Conservation (phyloP, 2,888 invertebrate genomes). For the Mythimna ferrago region DNA sequence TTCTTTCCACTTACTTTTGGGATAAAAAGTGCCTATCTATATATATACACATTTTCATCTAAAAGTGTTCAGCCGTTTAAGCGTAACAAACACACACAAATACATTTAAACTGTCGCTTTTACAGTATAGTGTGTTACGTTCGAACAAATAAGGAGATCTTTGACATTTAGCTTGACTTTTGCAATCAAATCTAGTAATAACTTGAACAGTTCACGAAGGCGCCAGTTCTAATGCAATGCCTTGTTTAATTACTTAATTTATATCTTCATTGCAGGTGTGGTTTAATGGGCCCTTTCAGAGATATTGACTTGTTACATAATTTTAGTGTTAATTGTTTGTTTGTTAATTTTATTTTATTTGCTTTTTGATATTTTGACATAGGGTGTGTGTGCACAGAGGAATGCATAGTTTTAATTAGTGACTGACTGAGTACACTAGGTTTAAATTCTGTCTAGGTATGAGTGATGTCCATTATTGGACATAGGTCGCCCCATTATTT, state of each 20-base stretch:
- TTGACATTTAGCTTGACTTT: slow-evolving; percentile 27
- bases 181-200: slow-evolving; percentile 32
- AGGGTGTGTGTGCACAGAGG: neutral
- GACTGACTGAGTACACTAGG: no score
- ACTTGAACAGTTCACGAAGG: slow-evolving; percentile 6
- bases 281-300: neutral
- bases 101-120: no score
- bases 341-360: neutral
- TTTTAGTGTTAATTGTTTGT: slow-evolving; percentile 11
- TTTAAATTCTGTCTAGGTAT: no score
- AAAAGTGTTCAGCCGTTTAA: no score
- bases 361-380: neutral
- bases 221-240: neutral
- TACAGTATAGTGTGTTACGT: neutral
- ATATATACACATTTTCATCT: no score
- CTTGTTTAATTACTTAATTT: slow-evolving; percentile 32
- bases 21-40: no score
- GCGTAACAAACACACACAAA: no score
- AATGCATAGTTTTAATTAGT: neutral
- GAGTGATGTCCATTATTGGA: no score
- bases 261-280: slow-evolving; percentile 49
- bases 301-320: slow-evolving; percentile 12
- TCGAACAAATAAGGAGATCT: slow-evolving; percentile 22
- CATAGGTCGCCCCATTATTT: no score
- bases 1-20: no score